Evolutionary conservation across 2,797 vertebrate genomes (phyloP).

Genomic region (Haliaeetus albicilla): DNA sequence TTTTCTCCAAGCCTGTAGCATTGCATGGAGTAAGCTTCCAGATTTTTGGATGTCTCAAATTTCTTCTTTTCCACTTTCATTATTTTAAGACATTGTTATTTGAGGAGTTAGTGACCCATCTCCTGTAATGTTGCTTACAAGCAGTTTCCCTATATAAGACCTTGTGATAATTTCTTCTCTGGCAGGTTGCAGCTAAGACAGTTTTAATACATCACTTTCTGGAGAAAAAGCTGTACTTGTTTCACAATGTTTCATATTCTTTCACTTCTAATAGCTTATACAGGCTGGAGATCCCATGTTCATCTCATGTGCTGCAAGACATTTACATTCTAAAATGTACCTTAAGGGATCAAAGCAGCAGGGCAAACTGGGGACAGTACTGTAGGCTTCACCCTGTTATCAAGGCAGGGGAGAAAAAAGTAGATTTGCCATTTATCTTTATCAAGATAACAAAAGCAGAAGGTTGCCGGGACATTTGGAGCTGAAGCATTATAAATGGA

Average conservation of each 20-base stretch:
- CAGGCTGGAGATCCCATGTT: neutral
- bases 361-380: neutral
- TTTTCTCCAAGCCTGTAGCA: too few relatives aligned
- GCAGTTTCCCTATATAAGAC: neutral
- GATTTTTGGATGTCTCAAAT: conserved; percentile 43
- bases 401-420: neutral
- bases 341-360: neutral
- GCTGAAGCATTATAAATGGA: neutral
- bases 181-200: neutral
- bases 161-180: neutral
- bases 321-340: neutral
- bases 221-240: neutral
- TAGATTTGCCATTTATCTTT: neutral
- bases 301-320: neutral
- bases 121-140: conserved; percentile 11
- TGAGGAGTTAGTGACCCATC: neutral
- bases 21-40: conserved; percentile 38
- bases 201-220: neutral
- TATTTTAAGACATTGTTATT: conserved; percentile 27
- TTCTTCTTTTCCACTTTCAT: conserved; percentile 56
- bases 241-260: neutral
- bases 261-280: neutral
- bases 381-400: neutral
- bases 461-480: neutral
- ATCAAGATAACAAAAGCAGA: neutral